These are phyloP conservation scores for Procambarus clarkii DNA, from an alignment of 1,140 invertebrate species.

Conservation along the genomic window DNA sequence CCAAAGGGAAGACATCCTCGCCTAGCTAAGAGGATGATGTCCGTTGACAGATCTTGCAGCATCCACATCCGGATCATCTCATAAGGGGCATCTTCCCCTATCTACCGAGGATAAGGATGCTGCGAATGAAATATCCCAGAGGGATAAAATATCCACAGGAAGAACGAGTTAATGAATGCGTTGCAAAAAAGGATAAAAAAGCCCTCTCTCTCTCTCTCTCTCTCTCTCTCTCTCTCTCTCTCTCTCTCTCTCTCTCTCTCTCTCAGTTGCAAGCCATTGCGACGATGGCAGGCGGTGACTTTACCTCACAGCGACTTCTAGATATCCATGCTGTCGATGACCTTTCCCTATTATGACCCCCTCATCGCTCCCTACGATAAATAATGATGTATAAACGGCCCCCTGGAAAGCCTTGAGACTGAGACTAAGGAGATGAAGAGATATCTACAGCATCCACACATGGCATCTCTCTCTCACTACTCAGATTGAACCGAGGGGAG, in stretches of 20 bases:
- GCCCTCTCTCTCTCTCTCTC: background rate
- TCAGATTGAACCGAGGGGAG: slow-evolving; percentile 49
- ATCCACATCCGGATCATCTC: too few species aligned
- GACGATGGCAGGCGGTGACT: slow-evolving; percentile 43
- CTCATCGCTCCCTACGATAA: slow-evolving; percentile 26
- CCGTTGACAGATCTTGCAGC: too few species aligned
- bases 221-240: too few species aligned
- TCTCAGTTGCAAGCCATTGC: slow-evolving; percentile 4
- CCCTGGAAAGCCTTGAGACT: background rate
- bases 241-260: too few species aligned
- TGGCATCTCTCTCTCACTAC: slow-evolving; percentile 31
- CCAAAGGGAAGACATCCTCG: too few species aligned
- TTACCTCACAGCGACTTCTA: background rate
- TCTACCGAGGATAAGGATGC: background rate
- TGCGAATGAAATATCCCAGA: slow-evolving; percentile 50
- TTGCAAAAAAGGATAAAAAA: slow-evolving; percentile 43
- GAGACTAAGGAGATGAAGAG: background rate
- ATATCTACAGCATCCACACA: background rate
- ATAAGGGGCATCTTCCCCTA: too few species aligned
- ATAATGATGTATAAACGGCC: slow-evolving; percentile 30
- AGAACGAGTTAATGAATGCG: slow-evolving; percentile 58
- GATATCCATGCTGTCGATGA: background rate
- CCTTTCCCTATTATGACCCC: slow-evolving; percentile 14
- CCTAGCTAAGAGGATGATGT: too few species aligned
- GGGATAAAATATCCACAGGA: slow-evolving; percentile 43